Evolutionary conservation across 2,888 invertebrate genomes (phyloP), one percentile per base, ranked within the genome.

Genomic region (Chalcis sispes): DNA sequence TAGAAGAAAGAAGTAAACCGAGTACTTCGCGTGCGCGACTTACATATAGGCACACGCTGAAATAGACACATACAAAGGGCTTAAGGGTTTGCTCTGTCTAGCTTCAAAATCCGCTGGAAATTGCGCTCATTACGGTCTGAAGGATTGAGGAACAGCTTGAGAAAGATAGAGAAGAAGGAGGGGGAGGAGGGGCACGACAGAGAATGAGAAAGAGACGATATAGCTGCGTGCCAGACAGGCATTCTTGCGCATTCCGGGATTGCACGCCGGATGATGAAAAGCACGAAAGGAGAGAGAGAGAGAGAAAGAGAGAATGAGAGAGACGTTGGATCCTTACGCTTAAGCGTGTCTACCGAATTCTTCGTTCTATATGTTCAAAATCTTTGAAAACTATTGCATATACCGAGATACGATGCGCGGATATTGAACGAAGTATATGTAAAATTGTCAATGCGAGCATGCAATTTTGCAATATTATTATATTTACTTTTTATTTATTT

Each of bases 201-300:
- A 36, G 58, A 15, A 27, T 1, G 50, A 52, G 66, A 52, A 36
- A 18, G 32, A 40, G 70, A 74, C 29, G 29, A 2, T 29, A 32
- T 27, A 40, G 8, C 46, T n/a, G 46, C 46, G 46, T 7, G 4
- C 4, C 36, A 36, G 10, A 36, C 36, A 78, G 78, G 83, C 80
- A 84, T 84, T 82, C 82, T 84, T 81, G 83, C 81, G 27, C 18
- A 36, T 58, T 64, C 46, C 27, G n/a, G 18, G 27, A 73, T 73
- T 66, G 46, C 65, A 46, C 18, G 36, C 23, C n/a, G 40, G 65
- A 32, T 56, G 65, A 72, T 72, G 72, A 72, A 64, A 72, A 25
- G 64, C 32, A 46, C 27, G 46, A 13, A 56, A 36, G 10, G 4
- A n/a, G n/a, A n/a, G n/a, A n/a, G n/a, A n/a, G n/a, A n/a, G n/a